Percentiles rank a stretch among this genome's conserved stretches.
phyloP scores from a whole-genome alignment of 2,113 vertebrate species.

The Cyphomyrus discorhynchus region DNA sequence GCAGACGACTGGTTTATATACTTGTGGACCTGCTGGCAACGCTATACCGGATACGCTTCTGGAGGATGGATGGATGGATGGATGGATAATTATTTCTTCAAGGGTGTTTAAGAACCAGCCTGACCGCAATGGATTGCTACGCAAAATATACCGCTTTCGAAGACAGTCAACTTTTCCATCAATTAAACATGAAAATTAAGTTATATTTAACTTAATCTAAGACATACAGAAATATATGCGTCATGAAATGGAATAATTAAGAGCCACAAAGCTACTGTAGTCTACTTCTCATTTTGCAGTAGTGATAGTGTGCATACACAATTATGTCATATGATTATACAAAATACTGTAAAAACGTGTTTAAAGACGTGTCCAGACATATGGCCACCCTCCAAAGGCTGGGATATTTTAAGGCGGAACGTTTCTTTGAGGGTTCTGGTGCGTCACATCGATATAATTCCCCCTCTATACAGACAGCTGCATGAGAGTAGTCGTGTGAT shows the following conservation, averaged over 20 bases:
- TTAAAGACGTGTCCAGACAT: background rate
- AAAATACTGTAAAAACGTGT: background rate
- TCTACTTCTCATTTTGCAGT: background rate
- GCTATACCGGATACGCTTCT: background rate
- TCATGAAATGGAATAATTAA: background rate
- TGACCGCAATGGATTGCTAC: background rate
- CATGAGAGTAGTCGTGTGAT: background rate
- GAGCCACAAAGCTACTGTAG: background rate
- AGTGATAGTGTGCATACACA: background rate
- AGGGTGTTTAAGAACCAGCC: background rate
- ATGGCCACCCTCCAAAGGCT: background rate
- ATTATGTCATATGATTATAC: background rate
- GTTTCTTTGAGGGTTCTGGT: background rate
- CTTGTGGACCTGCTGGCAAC: background rate
- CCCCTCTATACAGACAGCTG: background rate
- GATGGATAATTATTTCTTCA: background rate
- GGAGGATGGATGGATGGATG: background rate
- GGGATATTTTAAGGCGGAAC: background rate
- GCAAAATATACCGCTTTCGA: background rate
- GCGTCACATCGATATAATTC: slow-evolving; percentile 3
- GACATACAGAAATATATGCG: background rate
- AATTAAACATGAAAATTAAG: background rate
- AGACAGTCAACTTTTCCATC: background rate
- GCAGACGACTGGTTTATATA: background rate
- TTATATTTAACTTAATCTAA: background rate